A percentile compares a stretch with the other conserved stretches of the same genome.
Conservation (phyloP, 2,888 invertebrate species). For the Pseudococcus jackbeardsleyi region DNA sequence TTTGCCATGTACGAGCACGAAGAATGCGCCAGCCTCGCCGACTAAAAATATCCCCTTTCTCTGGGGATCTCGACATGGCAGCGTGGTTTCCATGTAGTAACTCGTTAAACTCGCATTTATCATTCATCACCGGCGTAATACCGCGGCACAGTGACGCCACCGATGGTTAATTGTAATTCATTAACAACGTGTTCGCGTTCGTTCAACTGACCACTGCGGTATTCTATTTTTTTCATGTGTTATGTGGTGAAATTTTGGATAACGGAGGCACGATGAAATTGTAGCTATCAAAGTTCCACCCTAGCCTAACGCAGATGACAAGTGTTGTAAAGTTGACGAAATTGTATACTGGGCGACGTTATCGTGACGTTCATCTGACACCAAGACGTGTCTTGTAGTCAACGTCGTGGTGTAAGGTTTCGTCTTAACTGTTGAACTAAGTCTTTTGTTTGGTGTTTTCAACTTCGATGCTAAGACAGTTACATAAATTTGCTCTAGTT, state of each 20-base stretch:
- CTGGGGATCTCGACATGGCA: not conserved
- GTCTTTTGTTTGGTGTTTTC: not conserved
- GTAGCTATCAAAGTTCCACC: not conserved
- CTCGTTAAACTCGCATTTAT: conserved; percentile 36
- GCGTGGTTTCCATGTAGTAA: not conserved
- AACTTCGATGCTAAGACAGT: not conserved
- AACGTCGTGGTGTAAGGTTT: not conserved
- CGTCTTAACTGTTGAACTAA: not conserved
- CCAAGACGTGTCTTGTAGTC: not conserved
- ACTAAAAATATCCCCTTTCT: not conserved
- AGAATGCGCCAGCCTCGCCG: not conserved
- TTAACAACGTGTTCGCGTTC: not conserved
- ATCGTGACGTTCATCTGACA: conserved; percentile 3
- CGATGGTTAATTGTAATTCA: conserved; percentile 17
- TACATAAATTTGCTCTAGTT: not conserved
- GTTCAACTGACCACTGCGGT: not conserved
- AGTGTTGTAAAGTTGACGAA: conserved; percentile 18
- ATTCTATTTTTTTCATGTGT: not conserved
- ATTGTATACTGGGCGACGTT: not conserved
- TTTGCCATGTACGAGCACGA: conserved; percentile 17
- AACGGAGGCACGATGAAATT: not conserved
- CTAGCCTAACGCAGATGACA: not conserved
- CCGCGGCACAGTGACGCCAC: not conserved
- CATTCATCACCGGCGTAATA: not conserved
- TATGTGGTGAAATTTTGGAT: not conserved